A percentile compares a stretch with the other conserved stretches of the same genome.
Evolutionary conservation across 2,797 vertebrate genomes (phyloP).

Genomic region (Falco novaeseelandiae): DNA sequence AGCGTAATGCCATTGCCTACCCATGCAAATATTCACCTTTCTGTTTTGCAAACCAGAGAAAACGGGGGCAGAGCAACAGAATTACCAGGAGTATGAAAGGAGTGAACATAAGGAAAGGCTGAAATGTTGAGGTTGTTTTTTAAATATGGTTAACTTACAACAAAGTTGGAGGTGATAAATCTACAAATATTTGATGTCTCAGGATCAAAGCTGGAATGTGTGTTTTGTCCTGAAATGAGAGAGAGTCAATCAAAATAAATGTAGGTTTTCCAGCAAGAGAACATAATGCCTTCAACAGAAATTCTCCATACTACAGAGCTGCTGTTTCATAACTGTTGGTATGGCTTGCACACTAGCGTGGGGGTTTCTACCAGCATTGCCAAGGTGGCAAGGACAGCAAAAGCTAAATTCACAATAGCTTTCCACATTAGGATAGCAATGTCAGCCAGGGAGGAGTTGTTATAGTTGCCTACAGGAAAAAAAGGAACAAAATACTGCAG

Average conservation of each 20-base stretch:
- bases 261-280: neutral
- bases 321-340: neutral
- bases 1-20: neutral
- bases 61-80: neutral
- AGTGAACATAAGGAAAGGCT: neutral
- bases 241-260: neutral
- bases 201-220: neutral
- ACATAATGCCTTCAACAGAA: neutral
- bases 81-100: neutral
- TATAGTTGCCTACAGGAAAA: neutral
- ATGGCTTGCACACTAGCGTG: neutral
- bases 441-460: neutral
- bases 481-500: neutral
- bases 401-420: neutral
- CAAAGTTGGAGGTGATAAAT: neutral
- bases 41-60: neutral
- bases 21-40: neutral
- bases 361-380: neutral
- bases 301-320: neutral
- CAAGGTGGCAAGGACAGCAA: neutral
- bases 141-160: neutral
- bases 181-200: neutral
- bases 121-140: accelerated
- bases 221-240: neutral
- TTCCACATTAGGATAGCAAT: neutral